Conservation (phyloP, 2,888 invertebrate genomes). For the Agrenia bidenticulata region DNA sequence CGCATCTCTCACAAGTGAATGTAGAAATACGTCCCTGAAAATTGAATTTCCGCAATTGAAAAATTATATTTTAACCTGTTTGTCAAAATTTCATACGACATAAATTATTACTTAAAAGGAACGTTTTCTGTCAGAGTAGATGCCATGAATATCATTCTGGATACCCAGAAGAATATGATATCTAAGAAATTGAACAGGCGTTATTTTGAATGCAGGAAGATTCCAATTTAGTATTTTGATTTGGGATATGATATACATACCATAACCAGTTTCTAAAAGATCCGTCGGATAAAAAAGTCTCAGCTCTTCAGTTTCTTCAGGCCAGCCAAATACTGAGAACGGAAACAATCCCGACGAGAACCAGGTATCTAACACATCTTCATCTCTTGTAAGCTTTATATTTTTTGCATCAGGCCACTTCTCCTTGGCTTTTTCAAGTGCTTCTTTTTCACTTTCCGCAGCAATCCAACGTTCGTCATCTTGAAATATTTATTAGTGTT, state of each 20-base stretch:
- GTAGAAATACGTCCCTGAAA: slow-evolving; percentile 83
- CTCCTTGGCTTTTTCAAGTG: slow-evolving; percentile 72
- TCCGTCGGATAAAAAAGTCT: slow-evolving; percentile 87
- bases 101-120: slow-evolving; percentile 86
- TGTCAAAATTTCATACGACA: slow-evolving; percentile 44
- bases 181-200: slow-evolving; percentile 55
- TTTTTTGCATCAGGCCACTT: slow-evolving; percentile 61
- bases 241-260: background rate
- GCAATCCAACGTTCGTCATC: slow-evolving; percentile 45
- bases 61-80: no score
- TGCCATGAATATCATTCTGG: slow-evolving; percentile 98
- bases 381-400: slow-evolving; percentile 72
- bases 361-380: slow-evolving; percentile 99
- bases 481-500: background rate
- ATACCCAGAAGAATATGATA: slow-evolving; percentile 99
- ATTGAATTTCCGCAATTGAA: no score
- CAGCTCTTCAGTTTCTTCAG: slow-evolving; percentile 67
- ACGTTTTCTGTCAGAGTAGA: slow-evolving; percentile 82
- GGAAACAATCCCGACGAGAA: slow-evolving; percentile 96
- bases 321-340: slow-evolving; percentile 97
- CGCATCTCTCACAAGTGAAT: slow-evolving; percentile 96
- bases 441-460: slow-evolving; percentile 67
- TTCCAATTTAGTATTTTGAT: background rate
- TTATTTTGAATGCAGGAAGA: background rate
- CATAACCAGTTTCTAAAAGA: slow-evolving; percentile 94